Conservation (phyloP, 2,797 vertebrate genomes). For the Protonibea diacanthus region DNA sequence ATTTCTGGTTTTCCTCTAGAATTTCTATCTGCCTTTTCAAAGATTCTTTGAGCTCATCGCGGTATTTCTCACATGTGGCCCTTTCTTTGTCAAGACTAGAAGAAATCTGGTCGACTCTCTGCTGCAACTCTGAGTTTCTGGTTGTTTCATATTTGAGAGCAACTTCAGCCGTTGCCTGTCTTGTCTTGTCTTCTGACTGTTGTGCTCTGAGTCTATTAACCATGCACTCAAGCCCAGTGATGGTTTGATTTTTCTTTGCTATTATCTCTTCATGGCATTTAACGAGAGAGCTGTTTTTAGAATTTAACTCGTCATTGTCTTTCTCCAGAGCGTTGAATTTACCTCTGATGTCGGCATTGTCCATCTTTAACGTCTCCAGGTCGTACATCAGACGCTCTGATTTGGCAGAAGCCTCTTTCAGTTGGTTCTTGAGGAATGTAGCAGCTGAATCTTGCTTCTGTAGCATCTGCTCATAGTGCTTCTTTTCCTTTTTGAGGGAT, state of each 20-base stretch:
- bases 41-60: rapidly evolving
- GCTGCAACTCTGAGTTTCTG: not conserved
- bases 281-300: not conserved
- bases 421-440: not conserved
- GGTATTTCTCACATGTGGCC: rapidly evolving
- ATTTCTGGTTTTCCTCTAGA: not conserved
- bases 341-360: not conserved
- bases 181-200: not conserved
- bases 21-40: not conserved
- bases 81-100: not conserved
- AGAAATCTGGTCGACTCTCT: not conserved
- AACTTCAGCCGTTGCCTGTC: not conserved
- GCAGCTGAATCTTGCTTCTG: not conserved
- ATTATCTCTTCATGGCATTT: not conserved
- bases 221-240: not conserved
- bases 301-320: not conserved
- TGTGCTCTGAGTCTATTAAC: not conserved
- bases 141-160: not conserved
- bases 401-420: not conserved
- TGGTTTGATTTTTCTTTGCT: not conserved
- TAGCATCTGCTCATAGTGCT: not conserved
- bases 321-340: not conserved
- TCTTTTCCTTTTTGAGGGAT: no score
- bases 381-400: not conserved
- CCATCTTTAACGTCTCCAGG: not conserved